These are phyloP conservation scores for Lepidocyrtoides sp. DNA, from an alignment of 2,888 invertebrate genomes.

Conservation along the genomic window DNA sequence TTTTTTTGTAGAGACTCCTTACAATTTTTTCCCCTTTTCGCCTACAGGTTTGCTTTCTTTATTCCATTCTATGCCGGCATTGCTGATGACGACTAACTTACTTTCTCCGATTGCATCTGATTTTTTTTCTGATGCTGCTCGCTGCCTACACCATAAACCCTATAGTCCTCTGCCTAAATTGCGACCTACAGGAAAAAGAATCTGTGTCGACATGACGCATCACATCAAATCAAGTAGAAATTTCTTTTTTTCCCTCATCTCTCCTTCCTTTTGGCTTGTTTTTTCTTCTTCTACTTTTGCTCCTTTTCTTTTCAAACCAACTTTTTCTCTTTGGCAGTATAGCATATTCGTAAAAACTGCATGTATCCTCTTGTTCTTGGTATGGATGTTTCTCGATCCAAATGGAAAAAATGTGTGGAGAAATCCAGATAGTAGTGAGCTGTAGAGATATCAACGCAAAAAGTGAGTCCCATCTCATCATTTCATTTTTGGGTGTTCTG, in stretches of 20 bases:
- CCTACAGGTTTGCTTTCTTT: not conserved
- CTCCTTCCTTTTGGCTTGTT: not conserved
- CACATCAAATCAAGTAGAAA: constrained; percentile 63
- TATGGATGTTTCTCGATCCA: too few species aligned
- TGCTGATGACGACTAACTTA: constrained; percentile 1
- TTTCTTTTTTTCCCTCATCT: not conserved
- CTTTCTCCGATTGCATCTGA: constrained; percentile 2
- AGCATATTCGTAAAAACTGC: not conserved
- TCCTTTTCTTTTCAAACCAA: not conserved
- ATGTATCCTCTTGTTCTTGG: too few species aligned
- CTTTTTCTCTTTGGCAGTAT: not conserved
- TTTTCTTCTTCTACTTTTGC: not conserved
- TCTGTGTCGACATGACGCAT: constrained; percentile 31
- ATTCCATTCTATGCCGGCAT: not conserved
- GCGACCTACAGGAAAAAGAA: not conserved
- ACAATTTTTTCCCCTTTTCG: not conserved
- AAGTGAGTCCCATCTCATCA: not conserved
- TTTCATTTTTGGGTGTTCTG: not conserved
- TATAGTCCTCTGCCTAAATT: not conserved
- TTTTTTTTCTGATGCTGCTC: not conserved
- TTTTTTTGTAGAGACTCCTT: not conserved
- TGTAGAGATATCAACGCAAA: constrained; percentile 6
- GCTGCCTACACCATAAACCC: not conserved
- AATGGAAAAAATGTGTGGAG: not conserved
- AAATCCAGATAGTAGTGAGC: not conserved